Base-by-base conservation (phyloP, 2,888 invertebrate species). In the Esperia sulphurella region DNA sequence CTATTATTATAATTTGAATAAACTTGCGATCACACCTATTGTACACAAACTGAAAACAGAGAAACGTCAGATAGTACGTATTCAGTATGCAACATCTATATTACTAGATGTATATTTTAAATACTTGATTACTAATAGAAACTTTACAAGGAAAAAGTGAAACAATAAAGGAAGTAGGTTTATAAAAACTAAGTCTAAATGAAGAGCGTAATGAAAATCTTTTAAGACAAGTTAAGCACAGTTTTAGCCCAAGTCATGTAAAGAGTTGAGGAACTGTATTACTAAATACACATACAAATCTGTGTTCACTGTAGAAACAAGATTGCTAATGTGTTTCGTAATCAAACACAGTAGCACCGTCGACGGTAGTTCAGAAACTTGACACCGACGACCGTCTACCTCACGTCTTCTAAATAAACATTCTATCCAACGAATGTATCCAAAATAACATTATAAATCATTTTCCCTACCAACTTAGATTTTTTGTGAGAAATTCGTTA, bases 361-460 rank as follows among this genome's bases (percentile, higher is more conserved):
- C 43, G 45, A 29, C 64, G 57, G 68, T 71, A 72, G 71, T 68
- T 47, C 52, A 56, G 83, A 59, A 76, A 84, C 65, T 46, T 50
- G 70, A 83, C 63, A 83, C 80, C 65, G 53, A 45, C 65, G 53
- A 66, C 68, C 70, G 75, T 76, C 73, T 66, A 66, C 65, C 70
- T 69, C 65, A 64, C 60, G 56, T 55, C 58, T 61, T 64, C 55
- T 69, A 67, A 68, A 77, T 73, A 85, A 86, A 89, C 83, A 88
- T 83, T 79, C 78, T 73, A 55, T 79, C 78, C 74, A 55, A 59
- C 57, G 67, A 76, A 76, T 76, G 79, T 79, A 84, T 85, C 83
- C 83, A 63, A 85, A 87, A 85, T 86, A 84, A 83, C 82, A 76
- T 75, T 79, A 86, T 89, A 85, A 89, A 89, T 89, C 86, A 89